phyloP scores from a whole-genome alignment of 2,888 invertebrate species.

The Bhutanitis thaidina region DNA sequence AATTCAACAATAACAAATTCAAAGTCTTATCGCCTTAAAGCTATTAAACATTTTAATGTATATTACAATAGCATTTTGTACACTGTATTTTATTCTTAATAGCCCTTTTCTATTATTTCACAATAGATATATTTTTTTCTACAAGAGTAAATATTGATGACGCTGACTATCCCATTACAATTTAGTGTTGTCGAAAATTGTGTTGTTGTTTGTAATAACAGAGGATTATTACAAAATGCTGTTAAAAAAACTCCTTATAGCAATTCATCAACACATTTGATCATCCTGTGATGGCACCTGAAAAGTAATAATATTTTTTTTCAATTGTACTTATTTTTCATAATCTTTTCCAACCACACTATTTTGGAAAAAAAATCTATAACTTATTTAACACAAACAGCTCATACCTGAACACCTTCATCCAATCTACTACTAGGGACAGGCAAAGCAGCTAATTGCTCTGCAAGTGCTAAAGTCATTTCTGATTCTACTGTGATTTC shows the following conservation, averaged over 20 bases:
- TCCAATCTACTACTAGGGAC: constrained; percentile 66
- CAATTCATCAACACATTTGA: constrained; percentile 66
- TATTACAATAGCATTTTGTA: constrained; percentile 46
- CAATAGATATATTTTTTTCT: constrained; percentile 8
- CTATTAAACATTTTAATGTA: constrained; percentile 40
- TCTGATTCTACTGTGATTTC: constrained; percentile 90
- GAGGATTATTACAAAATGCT: background rate
- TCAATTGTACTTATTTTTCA: background rate
- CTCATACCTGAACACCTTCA: constrained; percentile 51
- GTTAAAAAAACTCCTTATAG: background rate
- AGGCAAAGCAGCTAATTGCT: constrained; percentile 82
- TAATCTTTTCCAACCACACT: background rate
- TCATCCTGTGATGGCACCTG: constrained; percentile 74
- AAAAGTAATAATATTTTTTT: constrained; percentile 39
- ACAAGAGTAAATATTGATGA: constrained; percentile 3
- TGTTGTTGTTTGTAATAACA: background rate
- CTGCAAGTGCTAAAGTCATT: constrained; percentile 89
- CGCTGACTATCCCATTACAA: constrained; percentile 1
- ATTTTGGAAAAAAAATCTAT: background rate
- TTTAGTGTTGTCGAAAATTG: background rate
- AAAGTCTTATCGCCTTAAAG: constrained; percentile 45
- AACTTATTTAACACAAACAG: background rate
- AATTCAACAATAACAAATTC: constrained; percentile 60
- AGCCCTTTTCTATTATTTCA: constrained; percentile 24
- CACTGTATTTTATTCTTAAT: constrained; percentile 37